phyloP scores from a whole-genome alignment of 2,113 vertebrate species.

The Hyperoodon ampullatus region DNA sequence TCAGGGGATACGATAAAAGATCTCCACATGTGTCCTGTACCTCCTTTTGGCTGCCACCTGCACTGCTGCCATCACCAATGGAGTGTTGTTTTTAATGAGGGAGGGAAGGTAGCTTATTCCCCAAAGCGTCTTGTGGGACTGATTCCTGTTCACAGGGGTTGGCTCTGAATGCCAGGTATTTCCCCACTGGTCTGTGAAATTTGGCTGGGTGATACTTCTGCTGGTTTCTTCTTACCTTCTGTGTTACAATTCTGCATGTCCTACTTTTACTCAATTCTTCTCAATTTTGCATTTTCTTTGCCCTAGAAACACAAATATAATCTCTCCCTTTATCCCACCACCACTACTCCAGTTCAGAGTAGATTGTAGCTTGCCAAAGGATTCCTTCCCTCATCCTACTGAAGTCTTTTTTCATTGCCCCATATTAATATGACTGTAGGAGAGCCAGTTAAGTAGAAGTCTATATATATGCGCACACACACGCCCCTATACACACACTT shows the following conservation, averaged over 20 bases:
- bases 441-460: constrained; percentile 65
- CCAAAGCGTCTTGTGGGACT: constrained; percentile 52
- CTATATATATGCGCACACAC: neutral
- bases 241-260: constrained; percentile 75
- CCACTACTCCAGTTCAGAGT: constrained; percentile 44
- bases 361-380: constrained; percentile 61
- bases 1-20: constrained; percentile 85
- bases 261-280: constrained; percentile 54
- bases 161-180: constrained; percentile 31
- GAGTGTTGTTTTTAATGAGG: constrained; percentile 76
- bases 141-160: constrained; percentile 8
- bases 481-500: neutral
- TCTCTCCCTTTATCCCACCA: constrained; percentile 15
- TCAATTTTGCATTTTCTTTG: constrained; percentile 69
- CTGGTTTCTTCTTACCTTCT: constrained; percentile 69
- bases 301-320: constrained; percentile 58
- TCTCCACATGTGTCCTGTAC: constrained; percentile 36
- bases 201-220: constrained; percentile 61
- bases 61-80: constrained; percentile 64
- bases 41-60: constrained; percentile 63
- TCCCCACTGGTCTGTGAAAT: constrained; percentile 62
- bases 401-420: constrained; percentile 45
- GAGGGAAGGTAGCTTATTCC: constrained; percentile 72
- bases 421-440: constrained; percentile 27
- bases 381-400: neutral